These are phyloP conservation scores for Furcifer pardalis DNA, from an alignment of 2,797 vertebrate species.

Conservation along the genomic window DNA sequence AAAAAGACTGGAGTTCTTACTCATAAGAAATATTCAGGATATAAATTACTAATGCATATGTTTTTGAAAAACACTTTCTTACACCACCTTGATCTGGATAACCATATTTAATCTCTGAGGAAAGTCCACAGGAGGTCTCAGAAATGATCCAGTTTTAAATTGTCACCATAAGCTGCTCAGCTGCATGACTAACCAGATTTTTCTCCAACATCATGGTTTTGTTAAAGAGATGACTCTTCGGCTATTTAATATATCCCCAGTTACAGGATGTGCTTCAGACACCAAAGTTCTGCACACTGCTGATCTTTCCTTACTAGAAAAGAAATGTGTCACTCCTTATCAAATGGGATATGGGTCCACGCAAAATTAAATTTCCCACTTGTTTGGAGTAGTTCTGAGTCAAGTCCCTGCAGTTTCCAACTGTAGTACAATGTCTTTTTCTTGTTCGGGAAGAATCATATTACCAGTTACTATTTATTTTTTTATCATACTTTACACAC, in stretches of 20 bases:
- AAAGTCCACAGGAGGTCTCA: background rate
- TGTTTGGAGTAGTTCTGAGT: background rate
- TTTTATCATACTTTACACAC: conserved; percentile 6
- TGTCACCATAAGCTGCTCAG: background rate
- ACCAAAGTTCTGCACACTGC: background rate
- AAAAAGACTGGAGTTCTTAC: background rate
- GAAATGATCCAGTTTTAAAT: background rate
- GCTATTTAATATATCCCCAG: rapidly evolving
- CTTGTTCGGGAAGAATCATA: background rate
- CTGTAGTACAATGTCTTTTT: background rate
- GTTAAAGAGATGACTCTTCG: background rate
- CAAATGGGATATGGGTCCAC: background rate
- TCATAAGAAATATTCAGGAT: background rate
- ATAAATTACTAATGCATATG: background rate
- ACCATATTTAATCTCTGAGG: background rate
- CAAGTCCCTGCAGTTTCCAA: background rate
- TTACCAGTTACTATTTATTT: conserved; percentile 11
- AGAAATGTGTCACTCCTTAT: background rate
- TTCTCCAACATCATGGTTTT: background rate
- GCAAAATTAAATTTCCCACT: conserved; percentile 1
- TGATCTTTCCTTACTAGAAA: background rate
- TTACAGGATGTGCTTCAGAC: background rate
- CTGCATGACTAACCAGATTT: background rate
- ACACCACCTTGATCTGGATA: background rate
- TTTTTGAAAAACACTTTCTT: background rate